Conservation (phyloP, 2,888 invertebrate species). For the Leucoptera coffeella region DNA sequence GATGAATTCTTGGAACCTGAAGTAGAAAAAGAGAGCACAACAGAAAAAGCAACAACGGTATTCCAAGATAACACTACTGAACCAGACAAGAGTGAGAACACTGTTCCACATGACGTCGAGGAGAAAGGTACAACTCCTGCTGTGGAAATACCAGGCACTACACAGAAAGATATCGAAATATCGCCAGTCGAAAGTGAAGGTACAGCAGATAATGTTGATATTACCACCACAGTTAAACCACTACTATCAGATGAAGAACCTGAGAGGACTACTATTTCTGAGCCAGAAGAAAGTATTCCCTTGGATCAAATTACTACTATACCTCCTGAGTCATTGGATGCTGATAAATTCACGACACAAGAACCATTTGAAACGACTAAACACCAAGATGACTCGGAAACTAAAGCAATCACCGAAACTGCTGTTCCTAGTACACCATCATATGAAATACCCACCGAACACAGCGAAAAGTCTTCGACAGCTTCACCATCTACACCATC, state of each 20-base stretch:
- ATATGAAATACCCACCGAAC: background rate
- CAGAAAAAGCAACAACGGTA: background rate
- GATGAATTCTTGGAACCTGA: slow-evolving; percentile 6
- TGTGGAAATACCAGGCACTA: slow-evolving; percentile 3
- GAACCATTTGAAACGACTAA: background rate
- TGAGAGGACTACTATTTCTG: background rate
- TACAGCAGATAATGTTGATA: slow-evolving; percentile 4
- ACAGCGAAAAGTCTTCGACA: background rate
- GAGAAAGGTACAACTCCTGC: slow-evolving; percentile 9
- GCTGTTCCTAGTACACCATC: no score
- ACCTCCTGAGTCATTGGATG: background rate
- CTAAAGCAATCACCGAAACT: background rate
- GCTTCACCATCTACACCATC: background rate
- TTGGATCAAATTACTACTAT: background rate
- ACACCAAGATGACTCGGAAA: background rate
- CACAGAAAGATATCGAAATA: background rate
- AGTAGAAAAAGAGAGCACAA: slow-evolving; percentile 1
- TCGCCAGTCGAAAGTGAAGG: background rate
- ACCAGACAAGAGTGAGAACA: slow-evolving; percentile 22
- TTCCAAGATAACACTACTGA: slow-evolving; percentile 1
- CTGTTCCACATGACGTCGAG: slow-evolving; percentile 15
- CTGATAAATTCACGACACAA: background rate
- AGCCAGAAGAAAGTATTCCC: background rate
- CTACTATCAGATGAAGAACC: slow-evolving; percentile 1
- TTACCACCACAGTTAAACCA: background rate